Conservation (phyloP, 2,888 invertebrate genomes). For the Agrotis puta region DNA sequence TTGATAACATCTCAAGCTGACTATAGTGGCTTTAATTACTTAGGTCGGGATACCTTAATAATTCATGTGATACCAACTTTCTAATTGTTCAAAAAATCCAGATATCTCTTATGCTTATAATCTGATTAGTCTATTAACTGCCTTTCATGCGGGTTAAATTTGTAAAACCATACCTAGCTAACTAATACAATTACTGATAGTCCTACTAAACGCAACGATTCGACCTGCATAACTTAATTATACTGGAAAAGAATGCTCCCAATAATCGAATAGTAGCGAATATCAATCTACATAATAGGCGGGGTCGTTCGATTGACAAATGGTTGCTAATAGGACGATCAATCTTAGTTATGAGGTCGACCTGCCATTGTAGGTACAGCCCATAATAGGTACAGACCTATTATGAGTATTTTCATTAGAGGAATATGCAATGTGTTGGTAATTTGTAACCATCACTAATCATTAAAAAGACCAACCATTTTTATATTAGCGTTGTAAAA, state of each 20-base stretch:
- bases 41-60: no score
- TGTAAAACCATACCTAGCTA: not conserved
- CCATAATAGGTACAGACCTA: slow-evolving; percentile 8
- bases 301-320: slow-evolving; percentile 62
- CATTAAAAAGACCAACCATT: no score
- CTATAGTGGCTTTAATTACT: no score
- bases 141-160: not conserved
- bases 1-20: no score
- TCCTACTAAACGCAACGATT: not conserved
- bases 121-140: not conserved
- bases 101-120: not conserved
- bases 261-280: slow-evolving; percentile 48
- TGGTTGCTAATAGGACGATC: slow-evolving; percentile 65
- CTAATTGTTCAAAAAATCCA: not conserved
- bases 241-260: slow-evolving; percentile 10
- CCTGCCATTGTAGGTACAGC: slow-evolving; percentile 38
- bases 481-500: no score
- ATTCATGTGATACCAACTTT: slow-evolving; percentile 2
- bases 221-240: slow-evolving; percentile 48
- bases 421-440: slow-evolving; percentile 24
- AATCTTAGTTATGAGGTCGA: slow-evolving; percentile 69
- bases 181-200: not conserved
- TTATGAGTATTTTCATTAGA: slow-evolving; percentile 28
- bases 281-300: slow-evolving; percentile 45
- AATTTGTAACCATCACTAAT: slow-evolving; percentile 27